These are phyloP conservation scores for Tapirus indicus DNA, from an alignment of 2,797 vertebrate genomes.

Conservation along the genomic window DNA sequence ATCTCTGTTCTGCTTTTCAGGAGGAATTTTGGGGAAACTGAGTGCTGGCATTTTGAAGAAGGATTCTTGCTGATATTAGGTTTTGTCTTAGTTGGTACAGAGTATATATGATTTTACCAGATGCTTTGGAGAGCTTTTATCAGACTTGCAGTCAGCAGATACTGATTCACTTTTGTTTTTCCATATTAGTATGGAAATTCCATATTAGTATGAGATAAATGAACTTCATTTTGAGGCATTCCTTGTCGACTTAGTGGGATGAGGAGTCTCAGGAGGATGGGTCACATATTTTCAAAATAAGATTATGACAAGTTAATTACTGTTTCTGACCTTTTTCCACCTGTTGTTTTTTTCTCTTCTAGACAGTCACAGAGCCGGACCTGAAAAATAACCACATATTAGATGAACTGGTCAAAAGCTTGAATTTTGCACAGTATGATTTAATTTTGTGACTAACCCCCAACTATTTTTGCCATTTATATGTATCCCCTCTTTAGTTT, in stretches of 20 bases:
- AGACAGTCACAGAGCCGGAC: slow-evolving; percentile 94
- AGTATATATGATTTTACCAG: not conserved
- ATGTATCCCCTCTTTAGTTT: not conserved
- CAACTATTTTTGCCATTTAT: slow-evolving; percentile 32
- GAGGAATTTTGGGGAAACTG: slow-evolving; percentile 48
- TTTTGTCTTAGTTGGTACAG: slow-evolving; percentile 35
- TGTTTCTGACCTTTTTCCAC: slow-evolving; percentile 72
- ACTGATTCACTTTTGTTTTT: slow-evolving; percentile 56
- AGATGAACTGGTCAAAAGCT: slow-evolving; percentile 94
- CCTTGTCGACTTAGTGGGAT: slow-evolving; percentile 2
- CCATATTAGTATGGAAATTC: not conserved
- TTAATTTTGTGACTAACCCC: not conserved
- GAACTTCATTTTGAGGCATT: slow-evolving; percentile 48
- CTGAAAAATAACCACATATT: slow-evolving; percentile 95
- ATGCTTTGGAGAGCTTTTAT: slow-evolving; percentile 15
- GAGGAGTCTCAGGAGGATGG: slow-evolving; percentile 1
- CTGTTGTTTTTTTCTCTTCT: slow-evolving; percentile 79
- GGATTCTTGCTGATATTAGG: slow-evolving; percentile 57
- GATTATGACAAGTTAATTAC: slow-evolving; percentile 44
- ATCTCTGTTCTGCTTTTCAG: slow-evolving; percentile 8
- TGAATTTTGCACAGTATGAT: slow-evolving; percentile 93
- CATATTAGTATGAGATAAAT: not conserved
- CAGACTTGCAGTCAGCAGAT: slow-evolving; percentile 19
- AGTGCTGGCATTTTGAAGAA: slow-evolving; percentile 60
- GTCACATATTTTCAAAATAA: slow-evolving; percentile 14